Evolutionary conservation across 2,113 vertebrate genomes (phyloP).

Genomic region (Halcyon malimbica): DNA sequence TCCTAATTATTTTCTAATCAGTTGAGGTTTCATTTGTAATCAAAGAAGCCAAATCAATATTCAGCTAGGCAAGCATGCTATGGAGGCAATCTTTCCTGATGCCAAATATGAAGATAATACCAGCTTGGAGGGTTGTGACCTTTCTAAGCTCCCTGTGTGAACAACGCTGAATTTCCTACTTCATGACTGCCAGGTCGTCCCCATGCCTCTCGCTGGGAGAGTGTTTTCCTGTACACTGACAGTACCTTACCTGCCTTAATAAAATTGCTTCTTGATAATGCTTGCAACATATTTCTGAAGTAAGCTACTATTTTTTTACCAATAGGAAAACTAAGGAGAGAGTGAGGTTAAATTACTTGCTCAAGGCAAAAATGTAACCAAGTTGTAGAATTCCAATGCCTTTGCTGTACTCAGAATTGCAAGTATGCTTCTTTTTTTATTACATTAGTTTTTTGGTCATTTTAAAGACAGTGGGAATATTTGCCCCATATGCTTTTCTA

Average conservation of each 20-base stretch:
- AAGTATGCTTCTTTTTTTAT: background rate
- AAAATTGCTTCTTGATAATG: background rate
- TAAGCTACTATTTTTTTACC: background rate
- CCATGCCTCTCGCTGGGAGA: rapidly evolving
- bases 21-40: background rate
- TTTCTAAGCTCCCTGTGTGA: background rate
- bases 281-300: background rate
- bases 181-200: background rate
- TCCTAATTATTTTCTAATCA: slow-evolving; percentile 32
- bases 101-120: background rate
- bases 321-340: background rate
- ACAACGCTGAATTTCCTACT: background rate
- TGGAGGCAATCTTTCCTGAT: background rate
- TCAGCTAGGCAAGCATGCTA: background rate
- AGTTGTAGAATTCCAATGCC: background rate
- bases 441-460: background rate
- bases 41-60: background rate
- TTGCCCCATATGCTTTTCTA: background rate
- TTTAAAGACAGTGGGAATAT: background rate
- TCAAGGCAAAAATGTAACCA: background rate
- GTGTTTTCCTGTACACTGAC: background rate
- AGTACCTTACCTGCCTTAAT: background rate
- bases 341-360: background rate
- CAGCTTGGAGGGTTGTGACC: background rate
- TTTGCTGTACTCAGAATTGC: background rate